Base-by-base conservation (phyloP, 2,113 vertebrate genomes). In the Reinhardtius hippoglossoides region DNA sequence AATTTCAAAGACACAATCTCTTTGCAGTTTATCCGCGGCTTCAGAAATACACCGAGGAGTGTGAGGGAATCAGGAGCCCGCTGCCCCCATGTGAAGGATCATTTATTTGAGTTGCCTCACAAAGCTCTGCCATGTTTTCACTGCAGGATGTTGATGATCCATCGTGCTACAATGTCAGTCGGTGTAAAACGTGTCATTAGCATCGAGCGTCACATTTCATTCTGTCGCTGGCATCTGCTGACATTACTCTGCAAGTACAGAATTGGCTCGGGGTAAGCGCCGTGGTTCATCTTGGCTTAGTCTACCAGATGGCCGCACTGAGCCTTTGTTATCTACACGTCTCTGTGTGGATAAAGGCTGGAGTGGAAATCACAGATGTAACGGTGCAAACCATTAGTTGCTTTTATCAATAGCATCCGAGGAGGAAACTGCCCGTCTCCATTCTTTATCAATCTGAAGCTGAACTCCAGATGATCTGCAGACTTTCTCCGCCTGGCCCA, bases 151-250 rank as follows among this genome's bases (percentile, higher is more conserved):
- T 64, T 61, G 15, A 15, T 16, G 46, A 54, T 77, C 44, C 26
- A 56, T 66, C 66, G 35, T 9, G 23, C 58, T 64, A 60, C 52
- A 67, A 63, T 52, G 69, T 54, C 48, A 68, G 72, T 9, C 24
- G 77, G 52, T 64, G 48, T 65, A 73, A 74, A 73, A 65, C 46
- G 46, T 60, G 63, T 72, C 83, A 66, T 27, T 10, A 82, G 71
- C 58, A 46, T 23, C 54, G 20, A 67, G 74, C 65, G 10, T 80
- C 35, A 0, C 58, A 74, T 85, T 87, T 77, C 78, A 62, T 76
- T 80, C 78, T 70, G 69, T 73, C 63, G 21, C 27, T 55, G 74
- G 74, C 73, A 84, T 83, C 81, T 83, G 79, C 63, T 82, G 67
- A 83, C 74, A 80, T 80, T 40, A 72, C 54, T 81, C 64, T 64